Percentiles rank a stretch among this genome's conserved stretches.
Evolutionary conservation across 2,888 invertebrate species (phyloP).

Genomic region (Ischnura elegans): DNA sequence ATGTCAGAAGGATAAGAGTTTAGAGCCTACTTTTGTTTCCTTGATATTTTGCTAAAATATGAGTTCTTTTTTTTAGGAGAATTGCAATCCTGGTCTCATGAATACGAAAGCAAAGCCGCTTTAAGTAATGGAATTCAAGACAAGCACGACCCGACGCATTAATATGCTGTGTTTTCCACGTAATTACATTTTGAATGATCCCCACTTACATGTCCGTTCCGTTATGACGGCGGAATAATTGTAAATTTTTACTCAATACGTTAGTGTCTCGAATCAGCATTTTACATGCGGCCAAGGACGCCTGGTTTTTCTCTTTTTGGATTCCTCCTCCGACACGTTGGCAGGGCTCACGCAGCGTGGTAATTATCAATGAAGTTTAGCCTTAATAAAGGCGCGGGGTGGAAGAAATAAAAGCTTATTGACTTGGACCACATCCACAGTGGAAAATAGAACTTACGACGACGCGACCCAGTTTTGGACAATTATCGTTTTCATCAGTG

Average conservation of each 20-base stretch:
- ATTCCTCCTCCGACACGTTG: background rate
- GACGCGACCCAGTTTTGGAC: slow-evolving; percentile 22
- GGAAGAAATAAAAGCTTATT: background rate
- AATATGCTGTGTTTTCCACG: too few relatives aligned
- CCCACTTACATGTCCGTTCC: background rate
- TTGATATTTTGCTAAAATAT: too few relatives aligned
- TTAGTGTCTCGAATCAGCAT: background rate
- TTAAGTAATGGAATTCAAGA: too few relatives aligned
- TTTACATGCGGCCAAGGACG: background rate
- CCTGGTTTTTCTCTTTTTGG: background rate
- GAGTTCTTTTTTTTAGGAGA: too few relatives aligned
- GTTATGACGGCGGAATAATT: background rate
- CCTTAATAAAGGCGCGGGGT: background rate
- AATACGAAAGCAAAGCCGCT: too few relatives aligned
- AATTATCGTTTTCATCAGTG: slow-evolving; percentile 15
- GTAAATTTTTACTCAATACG: background rate
- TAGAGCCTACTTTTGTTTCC: too few relatives aligned
- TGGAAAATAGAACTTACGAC: background rate
- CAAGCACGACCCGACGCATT: too few relatives aligned
- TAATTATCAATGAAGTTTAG: background rate
- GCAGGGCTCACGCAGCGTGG: background rate
- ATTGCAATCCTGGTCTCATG: too few relatives aligned
- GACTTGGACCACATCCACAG: background rate
- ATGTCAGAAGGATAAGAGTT: too few relatives aligned
- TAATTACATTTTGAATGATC: too few relatives aligned